Evolutionary conservation across 2,888 invertebrate genomes (phyloP).

Genomic region (Geotrupes spiniger): DNA sequence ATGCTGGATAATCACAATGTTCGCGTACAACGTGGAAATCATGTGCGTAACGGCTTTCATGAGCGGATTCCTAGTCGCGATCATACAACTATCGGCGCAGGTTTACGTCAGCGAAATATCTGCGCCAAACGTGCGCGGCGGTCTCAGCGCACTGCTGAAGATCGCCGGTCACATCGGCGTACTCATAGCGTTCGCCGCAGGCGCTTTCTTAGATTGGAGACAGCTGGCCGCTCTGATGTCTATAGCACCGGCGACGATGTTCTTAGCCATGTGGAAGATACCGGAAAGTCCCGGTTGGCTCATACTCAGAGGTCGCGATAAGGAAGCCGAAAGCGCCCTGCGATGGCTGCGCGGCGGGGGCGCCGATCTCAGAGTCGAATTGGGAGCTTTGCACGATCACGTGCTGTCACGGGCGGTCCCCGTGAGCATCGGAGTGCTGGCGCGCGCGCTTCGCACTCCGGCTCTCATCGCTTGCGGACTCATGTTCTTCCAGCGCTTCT

Average conservation of each 20-base stretch:
- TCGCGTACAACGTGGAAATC: constrained; percentile 72
- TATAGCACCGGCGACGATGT: constrained; percentile 72
- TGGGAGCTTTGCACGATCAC: constrained; percentile 69
- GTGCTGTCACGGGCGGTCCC: constrained; percentile 50
- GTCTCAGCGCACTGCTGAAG: constrained; percentile 82
- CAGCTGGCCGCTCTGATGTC: constrained; percentile 79
- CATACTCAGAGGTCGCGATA: constrained; percentile 72
- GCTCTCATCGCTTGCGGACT: constrained; percentile 79
- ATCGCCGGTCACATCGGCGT: constrained; percentile 84
- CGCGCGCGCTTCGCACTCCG: constrained; percentile 61
- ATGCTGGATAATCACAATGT: constrained; percentile 79
- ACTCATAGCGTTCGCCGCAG: constrained; percentile 77
- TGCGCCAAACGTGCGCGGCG: constrained; percentile 80
- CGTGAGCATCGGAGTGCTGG: constrained; percentile 34
- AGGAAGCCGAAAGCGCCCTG: constrained; percentile 71
- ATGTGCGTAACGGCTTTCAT: constrained; percentile 83
- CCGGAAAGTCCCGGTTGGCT: constrained; percentile 89
- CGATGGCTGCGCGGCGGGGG: constrained; percentile 73
- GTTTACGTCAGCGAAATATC: constrained; percentile 92
- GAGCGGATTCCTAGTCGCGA: constrained; percentile 62
- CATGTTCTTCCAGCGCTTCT: constrained; percentile 86
- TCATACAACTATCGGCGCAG: constrained; percentile 48
- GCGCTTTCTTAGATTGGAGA: constrained; percentile 81
- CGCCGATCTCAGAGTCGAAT: constrained; percentile 72
- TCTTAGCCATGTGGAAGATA: constrained; percentile 72